A percentile compares a stretch with the other conserved stretches of the same genome.
Conservation (phyloP, 2,888 invertebrate genomes). For the Platycnemis pennipes region DNA sequence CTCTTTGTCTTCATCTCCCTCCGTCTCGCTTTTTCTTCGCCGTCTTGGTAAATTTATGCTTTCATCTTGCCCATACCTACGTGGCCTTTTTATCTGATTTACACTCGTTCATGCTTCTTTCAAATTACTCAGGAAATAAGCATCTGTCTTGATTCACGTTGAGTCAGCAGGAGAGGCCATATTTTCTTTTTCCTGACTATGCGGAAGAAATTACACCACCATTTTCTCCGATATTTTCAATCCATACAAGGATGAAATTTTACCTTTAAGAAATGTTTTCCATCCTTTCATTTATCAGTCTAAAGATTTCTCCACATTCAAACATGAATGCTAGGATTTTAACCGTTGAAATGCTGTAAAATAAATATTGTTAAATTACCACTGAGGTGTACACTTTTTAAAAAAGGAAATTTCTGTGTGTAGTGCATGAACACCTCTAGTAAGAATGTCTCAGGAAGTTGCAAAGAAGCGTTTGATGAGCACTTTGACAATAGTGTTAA, state of each 20-base stretch:
- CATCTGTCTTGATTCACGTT: not conserved
- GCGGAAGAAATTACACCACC: not conserved
- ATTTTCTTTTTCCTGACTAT: not conserved
- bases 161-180: not conserved
- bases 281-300: not conserved
- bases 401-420: too few species aligned
- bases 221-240: not conserved
- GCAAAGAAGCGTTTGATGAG: too few species aligned
- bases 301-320: too few species aligned
- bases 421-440: too few species aligned
- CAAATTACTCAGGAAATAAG: not conserved
- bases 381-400: too few species aligned
- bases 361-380: too few species aligned
- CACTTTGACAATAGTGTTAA: too few species aligned
- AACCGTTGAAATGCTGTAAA: too few species aligned
- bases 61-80: not conserved
- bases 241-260: not conserved
- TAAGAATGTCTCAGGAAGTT: too few species aligned
- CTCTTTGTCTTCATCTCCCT: conserved; percentile 11
- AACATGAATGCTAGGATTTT: too few species aligned
- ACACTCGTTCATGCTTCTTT: not conserved
- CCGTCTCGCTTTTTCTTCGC: not conserved
- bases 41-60: conserved; percentile 4
- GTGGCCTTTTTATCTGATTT: conserved; percentile 12
- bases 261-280: not conserved